phyloP scores from a whole-genome alignment of 2,113 vertebrate species.

The Monarcha castaneiventris region DNA sequence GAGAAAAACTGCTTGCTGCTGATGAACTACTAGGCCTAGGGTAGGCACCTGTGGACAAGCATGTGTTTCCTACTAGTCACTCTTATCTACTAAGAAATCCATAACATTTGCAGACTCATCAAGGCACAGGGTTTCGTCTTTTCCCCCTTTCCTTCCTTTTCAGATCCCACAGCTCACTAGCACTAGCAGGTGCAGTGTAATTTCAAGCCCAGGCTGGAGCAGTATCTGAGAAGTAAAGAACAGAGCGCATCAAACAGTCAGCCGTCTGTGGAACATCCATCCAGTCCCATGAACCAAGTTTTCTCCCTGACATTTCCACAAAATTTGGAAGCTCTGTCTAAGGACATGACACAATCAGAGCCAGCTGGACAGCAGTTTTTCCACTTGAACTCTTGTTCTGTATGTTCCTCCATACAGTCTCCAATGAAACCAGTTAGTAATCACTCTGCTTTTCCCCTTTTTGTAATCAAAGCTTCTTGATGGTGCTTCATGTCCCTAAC shows the following conservation, averaged over 20 bases:
- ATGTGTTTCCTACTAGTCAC: neutral
- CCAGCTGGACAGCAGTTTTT: neutral
- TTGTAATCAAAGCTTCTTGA: neutral
- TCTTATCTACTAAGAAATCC: neutral
- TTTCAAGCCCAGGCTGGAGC: neutral
- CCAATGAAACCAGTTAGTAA: neutral
- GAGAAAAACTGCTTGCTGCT: neutral
- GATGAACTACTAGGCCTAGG: neutral
- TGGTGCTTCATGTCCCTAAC: neutral
- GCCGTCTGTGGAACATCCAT: neutral
- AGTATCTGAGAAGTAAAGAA: neutral
- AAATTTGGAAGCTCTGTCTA: neutral
- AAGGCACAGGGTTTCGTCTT: neutral
- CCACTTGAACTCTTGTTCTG: neutral
- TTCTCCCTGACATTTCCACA: neutral
- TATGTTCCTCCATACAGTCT: neutral
- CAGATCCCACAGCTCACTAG: neutral
- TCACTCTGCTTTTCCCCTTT: neutral
- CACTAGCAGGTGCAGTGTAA: neutral
- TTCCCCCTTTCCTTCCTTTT: neutral
- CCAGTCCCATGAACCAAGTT: neutral
- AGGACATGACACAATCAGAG: fast-evolving
- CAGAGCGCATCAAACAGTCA: neutral
- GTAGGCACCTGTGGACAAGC: neutral
- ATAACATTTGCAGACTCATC: neutral